Evolutionary conservation across 1,140 invertebrate species (phyloP).

Genomic region (Diachasma alloeum): DNA sequence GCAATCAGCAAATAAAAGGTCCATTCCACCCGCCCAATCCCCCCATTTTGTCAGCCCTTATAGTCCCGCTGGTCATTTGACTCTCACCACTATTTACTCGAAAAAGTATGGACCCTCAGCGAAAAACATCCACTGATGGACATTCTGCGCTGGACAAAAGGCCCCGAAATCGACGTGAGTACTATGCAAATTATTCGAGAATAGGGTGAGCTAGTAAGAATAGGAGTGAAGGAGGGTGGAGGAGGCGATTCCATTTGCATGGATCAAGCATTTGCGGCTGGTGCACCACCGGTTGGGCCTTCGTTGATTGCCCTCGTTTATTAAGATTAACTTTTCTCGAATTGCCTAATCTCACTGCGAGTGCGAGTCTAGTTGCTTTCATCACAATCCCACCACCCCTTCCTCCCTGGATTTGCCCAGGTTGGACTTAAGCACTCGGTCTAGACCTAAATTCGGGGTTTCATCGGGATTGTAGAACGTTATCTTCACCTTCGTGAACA

Average conservation of each 20-base stretch:
- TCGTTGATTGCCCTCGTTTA: constrained; percentile 64
- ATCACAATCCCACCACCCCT: not conserved
- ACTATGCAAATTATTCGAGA: constrained; percentile 61
- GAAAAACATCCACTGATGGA: constrained; percentile 63
- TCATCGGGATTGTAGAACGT: not conserved
- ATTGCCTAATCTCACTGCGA: constrained; percentile 31
- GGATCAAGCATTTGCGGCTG: constrained; percentile 58
- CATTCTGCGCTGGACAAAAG: constrained; percentile 57
- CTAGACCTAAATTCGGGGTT: not conserved
- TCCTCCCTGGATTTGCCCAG: constrained; percentile 10
- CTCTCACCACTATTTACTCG: constrained; percentile 56
- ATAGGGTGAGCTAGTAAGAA: constrained; percentile 27
- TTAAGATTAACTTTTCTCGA: constrained; percentile 66
- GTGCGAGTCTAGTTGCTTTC: constrained; percentile 47
- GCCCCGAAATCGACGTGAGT: constrained; percentile 38
- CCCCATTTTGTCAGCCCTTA: constrained; percentile 51
- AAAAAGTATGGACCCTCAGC: constrained; percentile 37
- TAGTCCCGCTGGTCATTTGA: constrained; percentile 64
- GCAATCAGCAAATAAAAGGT: constrained; percentile 67
- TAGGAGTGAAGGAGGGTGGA: constrained; percentile 6
- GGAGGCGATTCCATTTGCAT: constrained; percentile 58
- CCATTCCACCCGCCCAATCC: constrained; percentile 37
- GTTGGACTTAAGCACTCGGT: constrained; percentile 3
- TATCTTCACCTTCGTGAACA: not conserved
- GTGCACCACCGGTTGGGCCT: constrained; percentile 34